Percentiles rank a stretch among this genome's conserved stretches.
phyloP scores from a whole-genome alignment of 2,797 vertebrate genomes.

The Nyctibius grandis region DNA sequence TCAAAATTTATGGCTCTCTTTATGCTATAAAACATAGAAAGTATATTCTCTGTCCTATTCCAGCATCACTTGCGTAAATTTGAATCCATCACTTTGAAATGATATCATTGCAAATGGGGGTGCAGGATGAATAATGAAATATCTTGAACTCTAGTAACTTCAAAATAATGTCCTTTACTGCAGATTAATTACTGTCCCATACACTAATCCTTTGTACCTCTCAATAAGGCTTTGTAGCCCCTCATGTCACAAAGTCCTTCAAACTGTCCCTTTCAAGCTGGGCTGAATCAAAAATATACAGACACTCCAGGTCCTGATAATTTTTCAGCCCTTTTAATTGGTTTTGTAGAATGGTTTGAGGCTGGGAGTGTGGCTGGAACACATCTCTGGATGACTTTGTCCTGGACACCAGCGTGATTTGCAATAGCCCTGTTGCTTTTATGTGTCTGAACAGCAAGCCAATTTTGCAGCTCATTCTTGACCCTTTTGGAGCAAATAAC shows the following conservation, averaged over 20 bases:
- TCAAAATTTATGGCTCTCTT: slow-evolving; percentile 14
- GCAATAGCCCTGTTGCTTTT: neutral
- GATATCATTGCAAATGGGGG: slow-evolving; percentile 11
- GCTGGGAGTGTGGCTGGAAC: neutral
- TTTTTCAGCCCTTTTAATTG: neutral
- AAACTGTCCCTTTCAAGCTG: neutral
- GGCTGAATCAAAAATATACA: neutral
- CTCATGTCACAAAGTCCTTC: neutral
- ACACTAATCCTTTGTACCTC: neutral
- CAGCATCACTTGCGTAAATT: neutral
- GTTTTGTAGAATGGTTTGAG: neutral
- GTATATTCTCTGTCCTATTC: neutral
- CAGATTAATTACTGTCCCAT: slow-evolving; percentile 43
- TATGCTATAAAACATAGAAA: neutral
- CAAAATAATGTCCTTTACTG: neutral
- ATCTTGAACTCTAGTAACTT: slow-evolving; percentile 19
- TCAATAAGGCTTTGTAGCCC: neutral
- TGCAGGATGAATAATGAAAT: neutral
- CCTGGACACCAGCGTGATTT: neutral
- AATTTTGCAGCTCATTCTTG: neutral
- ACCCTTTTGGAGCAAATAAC: neutral
- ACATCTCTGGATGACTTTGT: neutral
- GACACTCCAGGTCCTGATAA: neutral
- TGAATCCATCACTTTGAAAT: slow-evolving; percentile 46
- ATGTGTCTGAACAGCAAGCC: neutral